Evolutionary conservation across 2,888 invertebrate genomes (phyloP), one percentile per base, ranked within the genome.

Genomic region (Athalia cordata): DNA sequence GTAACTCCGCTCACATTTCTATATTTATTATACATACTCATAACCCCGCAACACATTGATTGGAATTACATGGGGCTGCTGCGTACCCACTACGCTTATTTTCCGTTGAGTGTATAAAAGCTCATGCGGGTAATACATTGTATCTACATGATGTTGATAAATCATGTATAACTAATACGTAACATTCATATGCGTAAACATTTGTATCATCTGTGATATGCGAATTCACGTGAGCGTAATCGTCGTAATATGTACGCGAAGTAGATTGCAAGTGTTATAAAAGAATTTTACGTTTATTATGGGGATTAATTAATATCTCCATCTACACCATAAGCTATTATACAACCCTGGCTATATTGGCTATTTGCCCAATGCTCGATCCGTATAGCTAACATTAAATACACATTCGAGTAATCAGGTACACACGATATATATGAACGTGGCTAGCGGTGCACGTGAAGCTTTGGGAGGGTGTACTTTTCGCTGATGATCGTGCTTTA

Each of bases 51-150:
- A 75, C 62, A 62, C 75, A 75, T 75, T 75, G 75, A 75, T 75
- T 75, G 75, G 75, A 62, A 75, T 75, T 75, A 75, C 61, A 75
- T 75, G 64, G 75, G 75, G 49, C 75, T 75, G 61, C 75, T 75
- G 75, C 75, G 75, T 62, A 75, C 45, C 75, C 62, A 64, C 62
- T 29, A 49, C 8, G 49, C 29, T 75, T 49, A 61, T 49, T 75
- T 29, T 50, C 62, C 29, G 47, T 55, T 4, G 50, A 9, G 59
- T 11, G 45, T 47, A 5, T 57, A 52, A 4, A 11, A 3, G n/a
- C 47, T 7, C 47, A 68, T 47, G 57, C 43, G 62, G 50, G 49
- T 50, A 47, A 62, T 62, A 52, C 6, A 49, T n/a, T 59, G 8
- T 55, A 55, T n/a, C 29, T 29, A 29, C 2, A 29, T 29, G 29